Evolutionary conservation across 2,797 vertebrate genomes (phyloP), one percentile per base, ranked within the genome.

Genomic region (Manis pentadactyla): DNA sequence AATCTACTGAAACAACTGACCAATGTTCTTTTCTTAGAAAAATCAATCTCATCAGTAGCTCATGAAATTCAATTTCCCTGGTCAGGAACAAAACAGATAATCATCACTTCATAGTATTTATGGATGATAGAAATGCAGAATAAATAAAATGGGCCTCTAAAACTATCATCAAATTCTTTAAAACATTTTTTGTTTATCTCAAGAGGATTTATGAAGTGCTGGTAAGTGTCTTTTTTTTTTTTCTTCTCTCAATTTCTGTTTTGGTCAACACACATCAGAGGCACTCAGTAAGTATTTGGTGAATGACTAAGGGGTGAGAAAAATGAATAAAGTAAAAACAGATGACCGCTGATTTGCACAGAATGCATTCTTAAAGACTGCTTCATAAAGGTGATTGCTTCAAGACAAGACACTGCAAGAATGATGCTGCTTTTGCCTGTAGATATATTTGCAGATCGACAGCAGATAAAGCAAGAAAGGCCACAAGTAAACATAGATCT

Each of bases 11-110:
- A 97, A 97, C 68, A 96, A 98, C 95, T 97, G 64, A 85, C 94
- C 90, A 86, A 84, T 95, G 85, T 82, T 79, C 25, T 96, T 92
- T 96, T 97, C 97, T 98, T 96, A 79, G 94, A 92, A 98, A 98
- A 98, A 98, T 98, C 97, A 98, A 98, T 98, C 87, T 95, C 93
- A 97, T 97, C 97, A 96, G 92, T 95, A 98, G 97, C 87, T 98
- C 96, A 97, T 97, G 95, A 97, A 98, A 98, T 98, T 98, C 95
- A 98, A 98, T 98, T 98, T 96, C 89, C 61, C 90, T 84, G 79
- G 85, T 92, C 95, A 95, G 53, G 84, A 96, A 97, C 95, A 97
- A 98, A 97, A 90, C 49, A 98, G 81, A 95, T 97, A 96, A 97
- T 97, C 90, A 97, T 98, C 97, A 95, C 63, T 91, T 97, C 97